phyloP scores from a whole-genome alignment of 2,888 invertebrate species.

The Patella caerulea region DNA sequence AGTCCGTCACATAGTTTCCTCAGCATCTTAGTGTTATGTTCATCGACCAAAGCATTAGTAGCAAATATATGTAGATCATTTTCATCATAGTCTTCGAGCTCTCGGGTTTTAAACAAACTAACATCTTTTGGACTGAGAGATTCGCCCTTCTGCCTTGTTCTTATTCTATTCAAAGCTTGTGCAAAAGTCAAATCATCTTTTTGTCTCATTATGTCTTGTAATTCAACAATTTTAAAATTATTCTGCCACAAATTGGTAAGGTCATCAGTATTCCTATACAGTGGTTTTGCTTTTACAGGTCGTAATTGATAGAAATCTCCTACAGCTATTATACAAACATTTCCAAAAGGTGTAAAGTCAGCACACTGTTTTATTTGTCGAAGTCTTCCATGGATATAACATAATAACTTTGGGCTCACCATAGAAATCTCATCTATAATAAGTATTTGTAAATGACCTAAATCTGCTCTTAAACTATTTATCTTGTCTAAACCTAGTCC shows the following conservation, averaged over 20 bases:
- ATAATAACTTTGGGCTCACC: slow-evolving; percentile 3
- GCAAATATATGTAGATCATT: slow-evolving; percentile 16
- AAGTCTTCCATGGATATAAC: slow-evolving; percentile 22
- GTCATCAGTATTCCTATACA: too few species aligned
- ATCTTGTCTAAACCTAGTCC: slow-evolving; percentile 12
- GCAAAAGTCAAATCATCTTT: too few species aligned
- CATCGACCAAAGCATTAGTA: slow-evolving; percentile 15
- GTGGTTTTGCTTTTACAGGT: slow-evolving; percentile 18
- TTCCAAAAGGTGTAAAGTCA: slow-evolving; percentile 15
- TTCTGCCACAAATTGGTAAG: too few species aligned
- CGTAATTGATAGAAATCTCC: slow-evolving; percentile 27
- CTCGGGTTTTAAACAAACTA: background rate
- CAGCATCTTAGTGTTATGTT: background rate
- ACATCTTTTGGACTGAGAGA: slow-evolving; percentile 2
- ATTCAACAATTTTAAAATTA: too few species aligned
- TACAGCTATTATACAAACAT: slow-evolving; percentile 9
- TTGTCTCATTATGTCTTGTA: too few species aligned
- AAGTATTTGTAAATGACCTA: slow-evolving; percentile 15
- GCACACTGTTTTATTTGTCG: slow-evolving; percentile 21
- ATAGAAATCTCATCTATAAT: slow-evolving; percentile 27
- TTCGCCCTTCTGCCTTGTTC: background rate
- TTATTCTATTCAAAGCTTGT: too few species aligned
- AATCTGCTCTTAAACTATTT: slow-evolving; percentile 8
- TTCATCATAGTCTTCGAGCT: background rate
- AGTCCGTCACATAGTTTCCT: background rate